phyloP scores from a whole-genome alignment of 2,888 invertebrate species.

The Acrobasis consociella region DNA sequence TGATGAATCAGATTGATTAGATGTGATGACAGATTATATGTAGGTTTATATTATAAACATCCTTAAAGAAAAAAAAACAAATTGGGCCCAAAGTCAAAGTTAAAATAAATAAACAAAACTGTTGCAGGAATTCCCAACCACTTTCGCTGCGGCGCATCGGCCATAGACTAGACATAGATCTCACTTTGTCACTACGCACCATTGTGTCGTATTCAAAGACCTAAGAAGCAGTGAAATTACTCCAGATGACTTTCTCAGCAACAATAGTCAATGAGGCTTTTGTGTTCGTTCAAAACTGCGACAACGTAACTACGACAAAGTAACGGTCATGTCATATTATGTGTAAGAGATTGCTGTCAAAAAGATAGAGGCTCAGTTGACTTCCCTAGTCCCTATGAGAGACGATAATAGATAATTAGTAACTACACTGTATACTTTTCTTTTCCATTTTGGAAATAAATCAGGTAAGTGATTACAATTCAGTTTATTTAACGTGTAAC shows the following conservation, averaged over 20 bases:
- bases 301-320: slow-evolving; percentile 20
- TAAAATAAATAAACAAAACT: background rate
- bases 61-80: too few relatives aligned
- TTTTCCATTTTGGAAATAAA: too few relatives aligned
- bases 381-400: background rate
- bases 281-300: slow-evolving; percentile 16
- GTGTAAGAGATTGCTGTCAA: slow-evolving; percentile 10
- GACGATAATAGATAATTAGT: background rate
- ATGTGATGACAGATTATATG: too few relatives aligned
- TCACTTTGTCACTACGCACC: slow-evolving; percentile 21
- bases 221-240: slow-evolving; percentile 32
- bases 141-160: slow-evolving; percentile 5
- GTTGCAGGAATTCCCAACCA: slow-evolving; percentile 6
- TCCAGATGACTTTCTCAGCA: slow-evolving; percentile 31
- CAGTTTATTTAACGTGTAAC: too few relatives aligned
- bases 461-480: too few relatives aligned
- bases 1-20: too few relatives aligned
- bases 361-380: background rate
- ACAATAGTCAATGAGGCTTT: slow-evolving; percentile 30
- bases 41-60: background rate
- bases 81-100: background rate
- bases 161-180: background rate
- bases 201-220: slow-evolving; percentile 30
- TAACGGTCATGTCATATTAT: background rate
- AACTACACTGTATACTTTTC: too few relatives aligned